Evolutionary conservation across 2,888 invertebrate species (phyloP), one percentile per base, ranked within the genome.

Genomic region (Rhingia campestris): DNA sequence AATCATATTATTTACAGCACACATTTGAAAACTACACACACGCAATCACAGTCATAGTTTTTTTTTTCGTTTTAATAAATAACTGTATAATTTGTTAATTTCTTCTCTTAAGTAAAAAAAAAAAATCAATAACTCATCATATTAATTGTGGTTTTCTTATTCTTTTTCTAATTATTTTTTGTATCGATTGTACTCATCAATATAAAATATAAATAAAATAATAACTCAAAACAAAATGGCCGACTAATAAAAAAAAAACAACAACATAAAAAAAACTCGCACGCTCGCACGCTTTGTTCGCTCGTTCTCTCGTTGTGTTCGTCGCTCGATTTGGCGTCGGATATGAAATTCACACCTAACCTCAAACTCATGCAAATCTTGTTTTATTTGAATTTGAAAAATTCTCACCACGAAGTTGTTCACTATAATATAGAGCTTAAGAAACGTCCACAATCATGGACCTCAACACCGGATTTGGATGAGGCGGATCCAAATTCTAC

Each of bases 401-500:
- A 67, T 49, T 64, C 49, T 74, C 76, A 89, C 63, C 88, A 88
- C 86, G 72, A 87, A 91, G 91, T 91, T 91, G 91, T 91, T 87
- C 90, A 91, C 89, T 91, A 91, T 90, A 91, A 91, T 91, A 88
- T 91, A 91, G 91, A 91, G 88, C 88, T 91, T 54, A 90, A 89
- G 79, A 91, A 91, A 86, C 89, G 92, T 39, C 92, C 92, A 14
- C 89, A 94, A 87, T 94, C 95, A 87, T 97, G 96, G 96, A 95
- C 95, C 88, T 97, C 96, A 86, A 95, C 96, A 87, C 95, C 96
- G 87, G 96, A 96, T 92, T 92, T 96, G 89, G 95, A 94, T 84
- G 94, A 94, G 66, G 86, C 84, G 12, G 81, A 87, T 30, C 86
- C 73, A 0, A 70, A 85, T 33, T 33, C 84, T 30, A 63, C 51